Evolutionary conservation across 2,113 vertebrate species (phyloP), one percentile per base, ranked within the genome.

Genomic region (Calypte anna): DNA sequence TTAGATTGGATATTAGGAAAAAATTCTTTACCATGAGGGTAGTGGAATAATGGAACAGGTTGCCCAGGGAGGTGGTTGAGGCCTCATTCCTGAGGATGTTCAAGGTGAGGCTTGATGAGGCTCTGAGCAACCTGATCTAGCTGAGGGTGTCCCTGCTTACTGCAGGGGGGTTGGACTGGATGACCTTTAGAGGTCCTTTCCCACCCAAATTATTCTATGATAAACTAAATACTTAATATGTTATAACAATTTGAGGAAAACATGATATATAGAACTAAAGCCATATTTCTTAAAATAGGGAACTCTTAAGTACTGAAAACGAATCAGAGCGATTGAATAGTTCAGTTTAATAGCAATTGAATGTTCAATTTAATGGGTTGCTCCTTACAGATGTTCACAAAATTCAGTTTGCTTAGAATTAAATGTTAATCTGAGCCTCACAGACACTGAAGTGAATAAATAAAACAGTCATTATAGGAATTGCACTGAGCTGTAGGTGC

Each of bases 331-430:
- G 53, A 11, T 74, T 90, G 44, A 33, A 77, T 55, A 83, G 55
- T 64, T 81, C 16, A 57, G 67, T 90, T 86, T 90, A 90, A 68
- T 83, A 38, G 36, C 36, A 38, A 38, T 38, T 38, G 36, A 83
- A 78, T 88, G 55, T 64, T 81, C 16, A 57, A 70, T 90, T 86
- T 90, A 90, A 68, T 83, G 48, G 22, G 4, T 80, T 81, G 19
- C 21, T 82, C 4, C 44, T 63, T 73, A 59, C 4, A 63, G 74
- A 61, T 79, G 27, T 48, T 87, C 76, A 63, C 64, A 78, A 44
- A 74, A 48, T 66, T 50, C 33, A 55, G 23, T 91, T 93, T 93
- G 33, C 50, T 92, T 93, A 83, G 89, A 91, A 90, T 77, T 67
- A 67, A 87, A 59, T 90, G 2, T 74, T 87, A 83, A 77, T 88